Evolutionary conservation across 2,888 invertebrate species (phyloP).

Genomic region (Brachyptera putata): DNA sequence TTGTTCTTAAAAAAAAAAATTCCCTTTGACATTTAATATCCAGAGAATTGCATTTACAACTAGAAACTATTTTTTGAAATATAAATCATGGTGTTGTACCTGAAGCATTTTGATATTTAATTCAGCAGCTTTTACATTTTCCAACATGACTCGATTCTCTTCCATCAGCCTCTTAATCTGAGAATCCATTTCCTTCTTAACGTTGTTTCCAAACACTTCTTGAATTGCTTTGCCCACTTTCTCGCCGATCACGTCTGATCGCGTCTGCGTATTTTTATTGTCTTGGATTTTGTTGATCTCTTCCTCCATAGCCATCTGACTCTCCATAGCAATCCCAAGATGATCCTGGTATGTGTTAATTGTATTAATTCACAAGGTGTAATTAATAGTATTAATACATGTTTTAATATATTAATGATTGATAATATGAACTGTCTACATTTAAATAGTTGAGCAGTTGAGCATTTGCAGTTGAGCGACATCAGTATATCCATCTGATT

Average conservation of each 20-base stretch:
- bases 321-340: background rate
- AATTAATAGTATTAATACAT: background rate
- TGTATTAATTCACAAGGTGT: background rate
- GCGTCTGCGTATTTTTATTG: background rate
- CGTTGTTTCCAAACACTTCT: background rate
- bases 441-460: too few relatives aligned
- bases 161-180: slow-evolving; percentile 7
- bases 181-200: background rate
- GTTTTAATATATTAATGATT: too few relatives aligned
- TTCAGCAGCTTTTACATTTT: background rate
- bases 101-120: background rate
- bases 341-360: background rate
- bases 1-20: background rate
- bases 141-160: background rate
- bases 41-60: background rate
- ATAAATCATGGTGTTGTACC: background rate
- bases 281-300: background rate
- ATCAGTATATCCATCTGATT: too few relatives aligned
- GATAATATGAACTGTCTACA: too few relatives aligned
- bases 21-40: background rate
- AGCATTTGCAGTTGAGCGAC: too few relatives aligned
- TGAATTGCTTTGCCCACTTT: background rate
- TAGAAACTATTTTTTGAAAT: background rate
- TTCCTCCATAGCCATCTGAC: background rate
- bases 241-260: background rate